These are phyloP conservation scores for Caenorhabditis uteleia DNA, from an alignment of 2,888 invertebrate species.

Conservation along the genomic window DNA sequence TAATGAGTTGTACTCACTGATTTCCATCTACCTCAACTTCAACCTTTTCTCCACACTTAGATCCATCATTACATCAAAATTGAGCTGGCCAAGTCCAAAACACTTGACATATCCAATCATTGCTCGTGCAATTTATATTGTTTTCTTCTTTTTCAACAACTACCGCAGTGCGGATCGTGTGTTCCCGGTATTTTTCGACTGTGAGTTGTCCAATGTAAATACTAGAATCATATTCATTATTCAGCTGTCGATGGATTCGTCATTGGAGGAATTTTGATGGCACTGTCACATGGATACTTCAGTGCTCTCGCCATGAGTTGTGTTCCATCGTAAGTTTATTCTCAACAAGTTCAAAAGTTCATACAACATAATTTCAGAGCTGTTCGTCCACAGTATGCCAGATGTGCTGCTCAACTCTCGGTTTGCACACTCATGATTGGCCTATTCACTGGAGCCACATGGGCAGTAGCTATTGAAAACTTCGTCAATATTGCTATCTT, in stretches of 20 bases:
- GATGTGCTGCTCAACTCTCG: conserved; percentile 52
- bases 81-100: conserved; percentile 81
- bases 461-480: conserved; percentile 22
- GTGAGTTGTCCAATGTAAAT: conserved; percentile 8
- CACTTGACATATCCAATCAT: conserved; percentile 80
- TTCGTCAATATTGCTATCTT: conserved; percentile 10
- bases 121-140: conserved; percentile 82
- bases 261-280: conserved; percentile 76
- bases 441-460: conserved; percentile 31
- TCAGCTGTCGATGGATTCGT: conserved; percentile 71
- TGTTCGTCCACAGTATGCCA: conserved; percentile 34
- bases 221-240: background rate
- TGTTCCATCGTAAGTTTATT: conserved; percentile 75
- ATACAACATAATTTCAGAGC: conserved; percentile 21
- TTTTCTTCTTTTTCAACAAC: conserved; percentile 89
- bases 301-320: conserved; percentile 93
- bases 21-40: conserved; percentile 91
- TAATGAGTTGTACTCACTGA: conserved; percentile 70
- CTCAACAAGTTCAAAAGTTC: background rate
- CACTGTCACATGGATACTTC: conserved; percentile 87
- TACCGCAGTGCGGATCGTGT: conserved; percentile 78
- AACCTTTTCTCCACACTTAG: conserved; percentile 91
- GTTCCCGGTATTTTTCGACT: conserved; percentile 78
- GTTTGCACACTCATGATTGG: conserved; percentile 52
- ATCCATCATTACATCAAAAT: conserved; percentile 81